phyloP scores from a whole-genome alignment of 2,113 vertebrate species.

The Antechinus flavipes region DNA sequence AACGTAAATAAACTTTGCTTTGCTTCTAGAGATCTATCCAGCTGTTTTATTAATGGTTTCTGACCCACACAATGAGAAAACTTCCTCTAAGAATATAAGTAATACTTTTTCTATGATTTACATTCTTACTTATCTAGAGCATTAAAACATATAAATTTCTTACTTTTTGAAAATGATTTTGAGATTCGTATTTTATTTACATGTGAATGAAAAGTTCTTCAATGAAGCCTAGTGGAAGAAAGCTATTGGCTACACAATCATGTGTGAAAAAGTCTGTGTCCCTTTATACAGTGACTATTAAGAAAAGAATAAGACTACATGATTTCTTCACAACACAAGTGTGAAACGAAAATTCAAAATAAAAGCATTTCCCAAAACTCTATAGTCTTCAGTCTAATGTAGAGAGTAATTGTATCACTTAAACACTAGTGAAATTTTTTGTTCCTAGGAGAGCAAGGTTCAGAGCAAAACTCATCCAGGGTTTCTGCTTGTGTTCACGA shows the following conservation, averaged over 20 bases:
- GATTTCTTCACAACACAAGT: conserved; percentile 49
- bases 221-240: not conserved
- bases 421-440: conserved; percentile 10
- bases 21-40: too few relatives aligned
- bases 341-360: conserved; percentile 55
- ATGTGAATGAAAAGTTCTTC: not conserved
- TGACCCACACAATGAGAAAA: too few relatives aligned
- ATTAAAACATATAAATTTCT: not conserved
- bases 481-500: conserved; percentile 89
- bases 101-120: not conserved
- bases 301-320: conserved; percentile 20
- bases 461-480: conserved; percentile 88
- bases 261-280: conserved; percentile 13
- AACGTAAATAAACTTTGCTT: too few relatives aligned
- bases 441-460: not conserved
- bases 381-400: not conserved
- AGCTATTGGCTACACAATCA: not conserved
- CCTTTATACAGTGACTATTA: not conserved
- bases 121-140: not conserved
- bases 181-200: not conserved
- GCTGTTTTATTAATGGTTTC: too few relatives aligned
- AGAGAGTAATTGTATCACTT: conserved; percentile 13
- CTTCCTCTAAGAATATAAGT: not conserved
- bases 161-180: not conserved
- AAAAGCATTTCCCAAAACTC: conserved; percentile 13